Percentiles rank a stretch among this genome's conserved stretches.
These are phyloP conservation scores for Trogon surrucura DNA, from an alignment of 2,113 vertebrate genomes.

Conservation along the genomic window DNA sequence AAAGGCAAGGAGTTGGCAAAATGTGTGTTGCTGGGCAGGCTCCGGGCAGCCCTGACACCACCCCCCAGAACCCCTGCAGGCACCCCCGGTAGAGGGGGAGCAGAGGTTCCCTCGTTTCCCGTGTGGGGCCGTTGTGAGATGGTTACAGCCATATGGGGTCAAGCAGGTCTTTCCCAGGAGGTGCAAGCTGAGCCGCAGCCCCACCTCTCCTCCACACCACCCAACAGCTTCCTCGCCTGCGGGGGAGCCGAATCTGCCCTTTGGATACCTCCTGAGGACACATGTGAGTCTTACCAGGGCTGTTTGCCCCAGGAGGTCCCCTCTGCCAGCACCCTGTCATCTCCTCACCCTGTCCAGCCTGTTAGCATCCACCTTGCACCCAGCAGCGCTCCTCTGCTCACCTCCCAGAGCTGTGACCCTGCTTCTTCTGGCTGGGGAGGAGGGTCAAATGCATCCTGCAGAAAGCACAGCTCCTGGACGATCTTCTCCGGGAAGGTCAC, in stretches of 20 bases:
- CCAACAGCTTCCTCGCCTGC: fast-evolving
- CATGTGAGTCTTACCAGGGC: not conserved
- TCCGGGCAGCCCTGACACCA: no score
- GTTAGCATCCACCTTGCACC: fast-evolving
- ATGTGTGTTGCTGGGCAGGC: not conserved
- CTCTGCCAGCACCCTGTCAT: not conserved
- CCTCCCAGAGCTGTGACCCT: not conserved
- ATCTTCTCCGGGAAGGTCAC: not conserved
- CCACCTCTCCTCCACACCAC: not conserved
- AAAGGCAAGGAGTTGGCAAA: not conserved
- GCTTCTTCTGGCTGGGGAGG: not conserved
- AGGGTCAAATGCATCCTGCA: not conserved
- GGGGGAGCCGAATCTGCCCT: not conserved
- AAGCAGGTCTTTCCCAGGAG: not conserved
- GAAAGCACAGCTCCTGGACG: not conserved
- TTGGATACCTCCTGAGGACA: not conserved
- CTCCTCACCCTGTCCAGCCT: not conserved
- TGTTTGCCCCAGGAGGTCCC: not conserved
- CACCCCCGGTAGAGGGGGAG: not conserved
- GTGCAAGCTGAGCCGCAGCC: not conserved
- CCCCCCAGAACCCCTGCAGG: fast-evolving
- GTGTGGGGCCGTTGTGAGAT: fast-evolving
- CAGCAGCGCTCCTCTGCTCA: not conserved
- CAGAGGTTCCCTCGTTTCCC: not conserved
- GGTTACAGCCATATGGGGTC: not conserved